Evolutionary conservation across 1,140 invertebrate genomes (phyloP).

Genomic region (Leptinotarsa undecemlineata): DNA sequence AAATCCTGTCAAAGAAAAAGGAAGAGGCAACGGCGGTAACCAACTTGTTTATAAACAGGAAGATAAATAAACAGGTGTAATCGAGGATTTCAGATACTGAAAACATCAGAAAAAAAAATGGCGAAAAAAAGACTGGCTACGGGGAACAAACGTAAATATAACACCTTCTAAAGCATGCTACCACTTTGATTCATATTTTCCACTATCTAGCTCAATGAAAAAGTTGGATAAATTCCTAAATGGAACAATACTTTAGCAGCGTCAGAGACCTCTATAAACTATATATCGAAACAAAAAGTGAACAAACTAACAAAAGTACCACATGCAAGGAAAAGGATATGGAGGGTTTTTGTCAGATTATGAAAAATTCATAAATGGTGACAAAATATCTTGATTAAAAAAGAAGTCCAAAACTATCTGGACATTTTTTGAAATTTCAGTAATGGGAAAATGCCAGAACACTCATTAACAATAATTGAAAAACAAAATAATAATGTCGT

Average conservation of each 20-base stretch:
- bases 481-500: not conserved
- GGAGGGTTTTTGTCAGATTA: not conserved
- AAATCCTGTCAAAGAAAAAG: not conserved
- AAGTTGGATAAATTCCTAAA: not conserved
- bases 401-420: not conserved
- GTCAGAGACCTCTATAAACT: not conserved
- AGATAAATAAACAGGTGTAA: not conserved
- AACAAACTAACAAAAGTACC: not conserved
- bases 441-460: no score
- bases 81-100: not conserved
- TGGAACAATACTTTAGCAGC: not conserved
- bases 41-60: not conserved
- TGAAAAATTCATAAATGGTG: not conserved
- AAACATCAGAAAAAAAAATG: not conserved
- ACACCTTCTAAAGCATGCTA: not conserved
- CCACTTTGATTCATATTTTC: not conserved
- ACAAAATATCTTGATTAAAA: not conserved
- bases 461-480: not conserved
- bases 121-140: not conserved
- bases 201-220: not conserved
- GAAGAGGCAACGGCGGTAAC: not conserved
- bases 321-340: not conserved
- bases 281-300: not conserved
- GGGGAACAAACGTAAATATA: not conserved
- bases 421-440: not conserved